A percentile compares a stretch with the other conserved stretches of the same genome.
phyloP scores from a whole-genome alignment of 2,888 invertebrate genomes.

The Eupithecia exiguata region DNA sequence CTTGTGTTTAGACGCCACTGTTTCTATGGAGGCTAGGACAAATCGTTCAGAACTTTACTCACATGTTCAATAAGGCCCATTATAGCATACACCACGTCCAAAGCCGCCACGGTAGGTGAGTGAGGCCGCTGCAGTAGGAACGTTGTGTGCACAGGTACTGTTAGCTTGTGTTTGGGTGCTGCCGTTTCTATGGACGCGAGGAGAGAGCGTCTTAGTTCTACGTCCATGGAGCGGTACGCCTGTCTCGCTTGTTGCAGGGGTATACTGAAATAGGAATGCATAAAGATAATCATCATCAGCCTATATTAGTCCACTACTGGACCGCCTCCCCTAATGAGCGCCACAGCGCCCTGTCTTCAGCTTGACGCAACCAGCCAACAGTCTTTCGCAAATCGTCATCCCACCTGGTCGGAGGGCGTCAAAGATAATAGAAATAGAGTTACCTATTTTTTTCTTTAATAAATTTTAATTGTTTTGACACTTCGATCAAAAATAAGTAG shows the following conservation, averaged over 20 bases:
- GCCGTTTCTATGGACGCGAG: constrained; percentile 86
- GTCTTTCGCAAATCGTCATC: too few relatives aligned
- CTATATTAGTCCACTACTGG: too few relatives aligned
- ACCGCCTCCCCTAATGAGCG: too few relatives aligned
- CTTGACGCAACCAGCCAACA: too few relatives aligned
- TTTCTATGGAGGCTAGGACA: neutral
- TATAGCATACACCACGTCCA: constrained; percentile 92
- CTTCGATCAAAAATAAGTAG: too few relatives aligned
- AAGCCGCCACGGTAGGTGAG: constrained; percentile 90
- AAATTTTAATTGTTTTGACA: too few relatives aligned
- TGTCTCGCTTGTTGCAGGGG: constrained; percentile 95
- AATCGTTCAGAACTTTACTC: constrained; percentile 45
- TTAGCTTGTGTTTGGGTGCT: constrained; percentile 86
- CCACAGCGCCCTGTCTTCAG: too few relatives aligned
- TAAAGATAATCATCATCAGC: too few relatives aligned
- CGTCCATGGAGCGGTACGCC: constrained; percentile 94
- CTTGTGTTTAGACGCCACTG: too few relatives aligned
- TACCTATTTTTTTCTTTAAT: too few relatives aligned
- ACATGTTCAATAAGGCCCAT: constrained; percentile 91
- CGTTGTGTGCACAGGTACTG: constrained; percentile 88
- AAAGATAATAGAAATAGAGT: too few relatives aligned
- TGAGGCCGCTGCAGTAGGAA: constrained; percentile 93
- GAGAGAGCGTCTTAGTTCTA: constrained; percentile 90
- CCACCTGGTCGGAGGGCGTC: too few relatives aligned
- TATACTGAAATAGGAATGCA: constrained; percentile 77